Conservation (phyloP, 2,888 invertebrate genomes). For the Penaeus monodon region DNA sequence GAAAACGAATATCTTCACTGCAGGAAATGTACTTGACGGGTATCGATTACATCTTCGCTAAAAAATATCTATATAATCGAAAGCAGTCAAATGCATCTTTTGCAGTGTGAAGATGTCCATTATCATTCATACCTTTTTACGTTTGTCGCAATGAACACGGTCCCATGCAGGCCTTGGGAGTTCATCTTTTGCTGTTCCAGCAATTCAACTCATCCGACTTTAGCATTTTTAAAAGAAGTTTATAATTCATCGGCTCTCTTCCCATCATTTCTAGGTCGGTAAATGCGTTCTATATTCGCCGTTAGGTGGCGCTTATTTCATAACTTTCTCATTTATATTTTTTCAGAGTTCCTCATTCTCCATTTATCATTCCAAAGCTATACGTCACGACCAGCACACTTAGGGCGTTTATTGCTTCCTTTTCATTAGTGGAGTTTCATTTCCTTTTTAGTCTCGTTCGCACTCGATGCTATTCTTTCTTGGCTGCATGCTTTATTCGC, state of each 20-base stretch:
- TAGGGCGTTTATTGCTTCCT: not conserved
- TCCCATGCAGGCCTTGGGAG: too few species aligned
- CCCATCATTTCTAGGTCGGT: not conserved
- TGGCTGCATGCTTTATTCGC: not conserved
- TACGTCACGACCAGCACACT: not conserved
- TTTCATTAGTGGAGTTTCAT: not conserved
- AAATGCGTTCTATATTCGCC: not conserved
- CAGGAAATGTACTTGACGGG: too few species aligned
- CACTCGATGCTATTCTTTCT: not conserved
- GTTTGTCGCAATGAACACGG: too few species aligned
- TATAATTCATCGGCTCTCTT: not conserved
- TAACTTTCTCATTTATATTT: not conserved
- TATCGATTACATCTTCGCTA: too few species aligned
- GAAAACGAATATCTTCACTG: too few species aligned
- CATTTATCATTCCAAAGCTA: not conserved
- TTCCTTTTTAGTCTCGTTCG: not conserved
- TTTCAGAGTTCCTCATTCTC: not conserved
- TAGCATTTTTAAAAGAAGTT: not conserved
- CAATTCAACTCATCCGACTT: not conserved
- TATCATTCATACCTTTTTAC: too few species aligned
- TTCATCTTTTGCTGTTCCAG: not conserved
- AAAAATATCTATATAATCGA: too few species aligned
- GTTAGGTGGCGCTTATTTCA: not conserved
- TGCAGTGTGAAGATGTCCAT: too few species aligned
- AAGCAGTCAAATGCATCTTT: too few species aligned